Evolutionary conservation across 2,888 invertebrate genomes (phyloP).

Genomic region (Achlya flavicornis): DNA sequence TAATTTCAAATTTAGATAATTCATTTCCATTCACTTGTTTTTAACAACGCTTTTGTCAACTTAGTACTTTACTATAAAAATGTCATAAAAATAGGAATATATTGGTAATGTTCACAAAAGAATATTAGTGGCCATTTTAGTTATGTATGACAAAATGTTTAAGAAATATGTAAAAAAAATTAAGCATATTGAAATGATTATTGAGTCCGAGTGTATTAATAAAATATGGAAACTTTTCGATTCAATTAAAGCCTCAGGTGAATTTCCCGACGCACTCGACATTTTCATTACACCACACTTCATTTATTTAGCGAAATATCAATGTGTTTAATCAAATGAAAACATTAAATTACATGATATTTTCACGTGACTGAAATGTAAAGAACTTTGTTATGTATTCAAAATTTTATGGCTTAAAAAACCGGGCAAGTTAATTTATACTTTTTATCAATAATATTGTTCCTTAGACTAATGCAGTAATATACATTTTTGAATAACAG

Average conservation of each 20-base stretch:
- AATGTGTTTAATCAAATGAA: slow-evolving; percentile 3
- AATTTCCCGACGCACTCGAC: neutral
- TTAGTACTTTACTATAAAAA: neutral
- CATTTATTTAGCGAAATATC: neutral
- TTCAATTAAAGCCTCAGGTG: neutral
- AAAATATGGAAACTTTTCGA: neutral
- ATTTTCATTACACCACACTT: slow-evolving; percentile 5
- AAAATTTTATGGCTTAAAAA: too few relatives aligned
- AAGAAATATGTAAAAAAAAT: too few relatives aligned
- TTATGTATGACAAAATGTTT: too few relatives aligned
- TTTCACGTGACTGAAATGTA: neutral
- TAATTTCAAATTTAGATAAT: slow-evolving; percentile 9
- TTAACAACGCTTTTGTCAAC: neutral
- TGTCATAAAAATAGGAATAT: neutral
- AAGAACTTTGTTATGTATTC: neutral
- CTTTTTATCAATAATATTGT: too few relatives aligned
- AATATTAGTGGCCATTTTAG: too few relatives aligned
- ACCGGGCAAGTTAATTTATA: too few relatives aligned
- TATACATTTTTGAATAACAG: too few relatives aligned
- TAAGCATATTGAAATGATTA: neutral
- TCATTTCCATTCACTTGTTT: slow-evolving; percentile 11
- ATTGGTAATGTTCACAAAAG: too few relatives aligned
- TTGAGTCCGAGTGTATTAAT: neutral
- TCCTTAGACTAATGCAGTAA: too few relatives aligned
- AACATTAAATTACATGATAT: neutral